Evolutionary conservation across 2,797 vertebrate genomes (phyloP).

Genomic region (Rhinella marina): DNA sequence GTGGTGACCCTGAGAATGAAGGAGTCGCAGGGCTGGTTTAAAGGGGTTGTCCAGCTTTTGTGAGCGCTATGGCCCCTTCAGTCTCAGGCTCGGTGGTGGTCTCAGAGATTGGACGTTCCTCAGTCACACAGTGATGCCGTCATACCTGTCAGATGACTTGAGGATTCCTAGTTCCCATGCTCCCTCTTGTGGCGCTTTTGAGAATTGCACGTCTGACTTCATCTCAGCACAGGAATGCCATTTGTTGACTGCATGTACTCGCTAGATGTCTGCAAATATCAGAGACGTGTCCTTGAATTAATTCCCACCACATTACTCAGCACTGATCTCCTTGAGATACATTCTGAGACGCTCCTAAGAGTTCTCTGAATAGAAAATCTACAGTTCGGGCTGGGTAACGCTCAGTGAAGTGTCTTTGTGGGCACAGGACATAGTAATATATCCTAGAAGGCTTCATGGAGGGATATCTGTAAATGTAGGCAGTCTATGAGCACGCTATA

Average conservation of each 20-base stretch:
- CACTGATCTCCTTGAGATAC: neutral
- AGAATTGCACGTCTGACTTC: neutral
- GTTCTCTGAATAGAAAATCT: neutral
- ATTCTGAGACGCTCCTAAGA: neutral
- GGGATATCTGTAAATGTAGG: neutral
- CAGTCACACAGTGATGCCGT: too few relatives aligned
- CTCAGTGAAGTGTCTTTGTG: neutral
- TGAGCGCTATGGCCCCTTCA: too few relatives aligned
- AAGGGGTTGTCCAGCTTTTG: too few relatives aligned
- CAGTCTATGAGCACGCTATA: neutral
- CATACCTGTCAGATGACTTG: too few relatives aligned
- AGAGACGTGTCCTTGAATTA: conserved; percentile 9
- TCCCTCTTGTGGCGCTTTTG: neutral
- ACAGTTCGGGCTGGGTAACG: neutral
- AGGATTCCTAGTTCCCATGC: neutral
- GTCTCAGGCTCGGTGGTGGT: too few relatives aligned
- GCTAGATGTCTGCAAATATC: neutral
- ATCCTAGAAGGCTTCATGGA: neutral
- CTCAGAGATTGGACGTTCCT: too few relatives aligned
- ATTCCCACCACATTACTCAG: neutral
- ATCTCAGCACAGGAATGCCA: neutral
- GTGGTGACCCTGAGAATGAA: too few relatives aligned
- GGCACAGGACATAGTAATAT: neutral
- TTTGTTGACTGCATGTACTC: neutral
- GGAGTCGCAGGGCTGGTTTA: too few relatives aligned